Evolutionary conservation across 2,113 vertebrate genomes (phyloP), one percentile per base, ranked within the genome.

Genomic region (Pomatostomus ruficeps): DNA sequence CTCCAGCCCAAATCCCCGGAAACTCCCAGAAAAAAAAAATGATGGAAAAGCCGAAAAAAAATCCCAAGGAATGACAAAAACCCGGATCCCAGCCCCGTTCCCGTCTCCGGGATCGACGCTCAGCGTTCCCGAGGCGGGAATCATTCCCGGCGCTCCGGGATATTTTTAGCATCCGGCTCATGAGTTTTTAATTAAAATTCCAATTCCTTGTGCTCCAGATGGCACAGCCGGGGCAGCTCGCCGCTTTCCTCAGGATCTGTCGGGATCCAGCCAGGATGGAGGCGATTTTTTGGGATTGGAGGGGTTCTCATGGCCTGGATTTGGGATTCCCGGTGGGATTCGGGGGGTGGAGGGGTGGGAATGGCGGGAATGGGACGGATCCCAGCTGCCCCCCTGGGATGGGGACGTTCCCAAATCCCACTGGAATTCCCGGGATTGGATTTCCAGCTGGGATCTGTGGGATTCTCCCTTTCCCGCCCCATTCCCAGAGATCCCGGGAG

Each of bases 111-210:
- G 77, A 40, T 67, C 55, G 48, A 91, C 67, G 70, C 96, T 80
- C 45, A 4, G 76, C 23, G 86, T 88, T 96, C 91, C 91, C 29
- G 75, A 63, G 11, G 79, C 52, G 91, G 91, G 94, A 96, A 92
- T 91, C 57, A 91, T 88, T 96, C 76, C 73, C 79, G 73, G 93
- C 59, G 31, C 78, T 88, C 26, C 3, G n/a, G 9, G 71, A 62
- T 96, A 96, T 96, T 96, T 96, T 73, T 96, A 96, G 96, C 91
- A 92, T 52, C 86, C 6, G 57, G 83, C 96, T 95, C 94, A 96
- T 92, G 93, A 96, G 96, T 95, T 96, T 96, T 96, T 95, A 92
- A 96, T 96, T 96, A 96, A 96, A 96, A 96, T 96, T 96, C 96
- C 96, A 92, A 88, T 35, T 96, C 93, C 96, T 96, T 40, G 76